Evolutionary conservation across 2,888 invertebrate genomes (phyloP).

Genomic region (Cephus spinipes): DNA sequence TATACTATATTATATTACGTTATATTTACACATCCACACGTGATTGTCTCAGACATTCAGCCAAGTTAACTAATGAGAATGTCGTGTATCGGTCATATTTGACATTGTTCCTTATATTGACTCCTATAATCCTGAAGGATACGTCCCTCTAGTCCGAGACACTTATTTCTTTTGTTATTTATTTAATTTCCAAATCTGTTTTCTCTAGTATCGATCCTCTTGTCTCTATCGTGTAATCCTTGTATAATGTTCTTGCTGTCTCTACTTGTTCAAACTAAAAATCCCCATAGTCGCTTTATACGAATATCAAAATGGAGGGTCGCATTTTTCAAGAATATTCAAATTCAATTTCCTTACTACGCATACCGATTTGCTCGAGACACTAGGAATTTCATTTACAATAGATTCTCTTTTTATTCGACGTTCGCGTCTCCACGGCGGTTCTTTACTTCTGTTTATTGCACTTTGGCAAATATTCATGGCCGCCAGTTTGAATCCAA

Average conservation of each 20-base stretch:
- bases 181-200: not conserved
- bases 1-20: not conserved
- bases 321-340: not conserved
- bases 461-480: not conserved
- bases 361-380: not conserved
- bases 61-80: not conserved
- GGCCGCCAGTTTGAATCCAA: not conserved
- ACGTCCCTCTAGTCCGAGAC: slow-evolving; percentile 6
- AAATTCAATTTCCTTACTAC: not conserved
- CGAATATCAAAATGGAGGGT: not conserved
- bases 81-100: not conserved
- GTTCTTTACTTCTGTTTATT: not conserved
- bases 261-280: not conserved
- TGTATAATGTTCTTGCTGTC: not conserved
- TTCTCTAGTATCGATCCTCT: not conserved
- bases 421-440: not conserved
- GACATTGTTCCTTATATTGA: not conserved
- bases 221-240: not conserved
- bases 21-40: slow-evolving; percentile 16
- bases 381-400: not conserved
- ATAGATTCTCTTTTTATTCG: not conserved
- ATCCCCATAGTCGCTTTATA: not conserved
- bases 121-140: not conserved
- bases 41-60: slow-evolving; percentile 35
- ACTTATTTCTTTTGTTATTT: slow-evolving; percentile 7